phyloP scores from a whole-genome alignment of 2,888 invertebrate species.

The Oscheius sp. region DNA sequence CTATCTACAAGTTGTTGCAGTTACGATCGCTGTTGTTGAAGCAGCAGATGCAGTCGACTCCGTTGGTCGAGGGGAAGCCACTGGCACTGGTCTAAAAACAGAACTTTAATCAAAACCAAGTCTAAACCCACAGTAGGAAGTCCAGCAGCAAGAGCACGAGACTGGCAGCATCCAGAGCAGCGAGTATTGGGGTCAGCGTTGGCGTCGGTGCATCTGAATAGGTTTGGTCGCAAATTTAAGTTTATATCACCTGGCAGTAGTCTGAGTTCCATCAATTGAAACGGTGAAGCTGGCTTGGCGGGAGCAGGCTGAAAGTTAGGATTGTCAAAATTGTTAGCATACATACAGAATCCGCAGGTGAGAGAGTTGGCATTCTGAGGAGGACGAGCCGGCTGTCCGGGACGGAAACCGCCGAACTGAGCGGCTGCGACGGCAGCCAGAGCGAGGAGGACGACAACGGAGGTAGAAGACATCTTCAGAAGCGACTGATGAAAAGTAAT shows the following conservation, averaged over 20 bases:
- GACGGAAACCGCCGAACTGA: neutral
- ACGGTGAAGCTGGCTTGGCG: conserved; percentile 18
- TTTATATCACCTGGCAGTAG: conserved; percentile 3
- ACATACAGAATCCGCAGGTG: conserved; percentile 20
- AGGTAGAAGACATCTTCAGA: too few relatives aligned
- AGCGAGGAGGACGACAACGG: neutral
- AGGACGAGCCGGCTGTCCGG: neutral
- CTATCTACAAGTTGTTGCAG: too few relatives aligned
- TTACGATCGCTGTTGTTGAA: neutral
- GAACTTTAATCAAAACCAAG: neutral
- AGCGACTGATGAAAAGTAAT: too few relatives aligned
- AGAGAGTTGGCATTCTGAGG: conserved; percentile 13
- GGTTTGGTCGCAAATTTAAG: too few relatives aligned
- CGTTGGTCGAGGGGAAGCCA: conserved; percentile 25
- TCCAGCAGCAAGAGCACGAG: conserved; percentile 28
- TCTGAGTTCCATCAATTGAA: conserved; percentile 5
- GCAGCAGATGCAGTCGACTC: conserved; percentile 25
- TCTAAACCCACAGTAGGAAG: conserved; percentile 7
- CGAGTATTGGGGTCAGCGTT: conserved; percentile 12
- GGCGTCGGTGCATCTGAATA: conserved; percentile 5
- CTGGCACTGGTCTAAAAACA: conserved; percentile 6
- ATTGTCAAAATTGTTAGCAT: too few relatives aligned
- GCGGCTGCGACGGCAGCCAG: neutral
- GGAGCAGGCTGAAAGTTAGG: conserved; percentile 21
- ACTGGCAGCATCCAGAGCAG: conserved; percentile 22